These are phyloP conservation scores for Globodera rostochiensis DNA, from an alignment of 1,140 invertebrate genomes.

Conservation along the genomic window DNA sequence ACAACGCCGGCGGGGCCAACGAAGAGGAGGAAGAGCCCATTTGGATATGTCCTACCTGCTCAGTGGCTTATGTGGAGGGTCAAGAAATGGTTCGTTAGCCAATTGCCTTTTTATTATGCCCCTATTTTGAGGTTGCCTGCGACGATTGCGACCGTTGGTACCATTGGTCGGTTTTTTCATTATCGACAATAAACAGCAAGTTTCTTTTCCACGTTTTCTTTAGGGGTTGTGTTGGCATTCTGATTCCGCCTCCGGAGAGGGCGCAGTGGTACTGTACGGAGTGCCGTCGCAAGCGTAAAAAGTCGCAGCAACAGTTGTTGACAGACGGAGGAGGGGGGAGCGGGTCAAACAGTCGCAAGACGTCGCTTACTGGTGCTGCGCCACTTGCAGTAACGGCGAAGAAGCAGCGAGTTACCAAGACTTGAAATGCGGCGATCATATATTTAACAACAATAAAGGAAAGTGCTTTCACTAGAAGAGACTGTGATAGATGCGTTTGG, in stretches of 20 bases:
- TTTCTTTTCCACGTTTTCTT: background rate
- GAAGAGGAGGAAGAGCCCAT: slow-evolving; percentile 38
- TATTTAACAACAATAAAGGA: background rate
- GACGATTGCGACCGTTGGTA: slow-evolving; percentile 54
- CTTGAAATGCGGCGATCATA: background rate
- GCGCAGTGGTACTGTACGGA: slow-evolving; percentile 43
- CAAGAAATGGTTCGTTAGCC: slow-evolving; percentile 48
- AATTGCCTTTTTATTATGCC: background rate
- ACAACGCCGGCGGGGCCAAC: background rate
- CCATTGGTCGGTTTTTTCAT: slow-evolving; percentile 41
- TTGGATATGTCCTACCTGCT: slow-evolving; percentile 53
- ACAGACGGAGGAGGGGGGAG: slow-evolving; percentile 4
- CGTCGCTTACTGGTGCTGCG: background rate
- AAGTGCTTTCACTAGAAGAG: background rate
- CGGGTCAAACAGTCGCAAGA: slow-evolving; percentile 21
- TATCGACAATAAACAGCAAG: background rate
- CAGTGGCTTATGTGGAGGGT: slow-evolving; percentile 55
- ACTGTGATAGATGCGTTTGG: background rate
- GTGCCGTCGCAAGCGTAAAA: slow-evolving; percentile 39
- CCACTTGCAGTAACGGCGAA: background rate
- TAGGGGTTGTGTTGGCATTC: slow-evolving; percentile 48
- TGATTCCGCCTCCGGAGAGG: slow-evolving; percentile 48
- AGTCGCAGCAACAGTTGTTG: slow-evolving; percentile 4
- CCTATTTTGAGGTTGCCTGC: slow-evolving; percentile 24
- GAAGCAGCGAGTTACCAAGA: background rate